Evolutionary conservation across 2,888 invertebrate species (phyloP).

Genomic region (Hydrotaea diabolus): DNA sequence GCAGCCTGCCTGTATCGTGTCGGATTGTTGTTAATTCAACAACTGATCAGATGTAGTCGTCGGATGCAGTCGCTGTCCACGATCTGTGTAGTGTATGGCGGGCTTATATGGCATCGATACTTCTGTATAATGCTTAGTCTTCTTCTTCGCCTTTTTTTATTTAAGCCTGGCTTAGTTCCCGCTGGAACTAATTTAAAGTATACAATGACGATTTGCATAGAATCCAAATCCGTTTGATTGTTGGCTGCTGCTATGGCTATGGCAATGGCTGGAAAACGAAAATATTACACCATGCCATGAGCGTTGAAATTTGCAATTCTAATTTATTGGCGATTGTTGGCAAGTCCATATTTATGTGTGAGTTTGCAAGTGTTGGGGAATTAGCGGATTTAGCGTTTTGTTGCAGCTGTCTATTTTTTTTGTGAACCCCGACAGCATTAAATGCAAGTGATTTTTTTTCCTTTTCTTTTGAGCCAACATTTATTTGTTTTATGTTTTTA

Average conservation of each 20-base stretch:
- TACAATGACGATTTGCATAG: slow-evolving; percentile 61
- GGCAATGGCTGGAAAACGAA: not conserved
- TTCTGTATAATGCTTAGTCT: not conserved
- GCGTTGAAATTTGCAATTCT: slow-evolving; percentile 63
- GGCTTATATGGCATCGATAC: slow-evolving; percentile 5
- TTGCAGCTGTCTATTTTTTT: slow-evolving; percentile 5
- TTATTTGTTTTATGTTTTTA: not conserved
- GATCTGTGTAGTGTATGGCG: slow-evolving; percentile 26
- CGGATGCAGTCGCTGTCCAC: not conserved
- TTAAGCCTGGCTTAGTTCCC: slow-evolving; percentile 27
- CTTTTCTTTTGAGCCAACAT: slow-evolving; percentile 22
- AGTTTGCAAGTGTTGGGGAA: slow-evolving; percentile 46
- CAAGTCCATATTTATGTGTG: too few relatives aligned
- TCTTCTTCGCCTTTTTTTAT: not conserved
- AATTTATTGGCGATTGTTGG: slow-evolving; percentile 37
- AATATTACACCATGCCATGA: not conserved
- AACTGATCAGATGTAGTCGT: slow-evolving; percentile 31
- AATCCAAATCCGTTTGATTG: slow-evolving; percentile 21
- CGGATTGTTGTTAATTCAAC: slow-evolving; percentile 26
- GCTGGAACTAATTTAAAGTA: slow-evolving; percentile 63
- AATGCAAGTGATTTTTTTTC: not conserved
- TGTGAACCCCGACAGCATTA: slow-evolving; percentile 4
- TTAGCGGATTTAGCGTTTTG: slow-evolving; percentile 49
- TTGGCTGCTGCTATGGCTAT: not conserved
- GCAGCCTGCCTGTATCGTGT: not conserved